Conservation (phyloP, 2,113 vertebrate species). For the Mustelus asterias region DNA sequence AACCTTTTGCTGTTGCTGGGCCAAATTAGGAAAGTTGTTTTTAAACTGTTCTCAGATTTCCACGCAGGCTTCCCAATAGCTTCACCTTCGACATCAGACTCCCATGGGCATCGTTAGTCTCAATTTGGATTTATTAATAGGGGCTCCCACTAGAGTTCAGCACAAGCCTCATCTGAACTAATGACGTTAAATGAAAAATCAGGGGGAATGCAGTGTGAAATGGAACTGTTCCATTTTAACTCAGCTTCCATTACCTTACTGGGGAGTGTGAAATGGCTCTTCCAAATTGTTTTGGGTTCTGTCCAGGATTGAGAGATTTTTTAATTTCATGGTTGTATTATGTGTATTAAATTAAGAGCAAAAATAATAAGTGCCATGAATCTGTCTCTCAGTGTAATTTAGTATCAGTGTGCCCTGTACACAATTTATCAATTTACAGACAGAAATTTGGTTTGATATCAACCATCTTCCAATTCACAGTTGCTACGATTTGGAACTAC, state of each 20-base stretch:
- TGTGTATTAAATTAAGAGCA: neutral
- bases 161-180: neutral
- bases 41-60: neutral
- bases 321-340: neutral
- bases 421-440: neutral
- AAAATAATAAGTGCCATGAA: neutral
- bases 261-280: neutral
- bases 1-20: neutral
- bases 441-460: neutral
- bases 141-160: neutral
- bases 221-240: neutral
- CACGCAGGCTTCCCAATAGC: neutral
- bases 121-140: neutral
- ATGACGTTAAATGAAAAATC: neutral
- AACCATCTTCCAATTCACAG: neutral
- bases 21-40: neutral
- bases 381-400: neutral
- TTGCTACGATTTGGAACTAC: neutral
- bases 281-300: neutral
- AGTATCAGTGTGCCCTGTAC: neutral
- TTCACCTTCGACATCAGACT: neutral
- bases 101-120: neutral
- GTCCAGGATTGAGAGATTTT: neutral
- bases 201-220: neutral
- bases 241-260: neutral